phyloP scores from a whole-genome alignment of 2,888 invertebrate genomes.

The Spicauda simplicius region DNA sequence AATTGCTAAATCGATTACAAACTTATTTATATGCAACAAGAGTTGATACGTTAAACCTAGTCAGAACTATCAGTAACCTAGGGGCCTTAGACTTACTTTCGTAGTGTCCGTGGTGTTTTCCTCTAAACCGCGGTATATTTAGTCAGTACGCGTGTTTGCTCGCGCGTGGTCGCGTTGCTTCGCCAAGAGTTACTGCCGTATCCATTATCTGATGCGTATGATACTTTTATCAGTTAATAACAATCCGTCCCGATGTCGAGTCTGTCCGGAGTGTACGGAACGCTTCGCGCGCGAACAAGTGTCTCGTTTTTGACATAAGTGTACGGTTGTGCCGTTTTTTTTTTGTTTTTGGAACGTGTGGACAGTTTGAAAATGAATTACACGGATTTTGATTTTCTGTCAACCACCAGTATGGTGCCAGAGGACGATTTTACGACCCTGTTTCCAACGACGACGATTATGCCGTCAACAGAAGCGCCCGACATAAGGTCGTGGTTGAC shows the following conservation, averaged over 20 bases:
- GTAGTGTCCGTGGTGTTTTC: conserved; percentile 43
- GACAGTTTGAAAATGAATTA: conserved; percentile 49
- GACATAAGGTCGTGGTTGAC: conserved; percentile 68
- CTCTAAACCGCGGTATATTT: conserved; percentile 44
- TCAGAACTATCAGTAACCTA: conserved; percentile 2
- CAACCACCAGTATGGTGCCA: conserved; percentile 45
- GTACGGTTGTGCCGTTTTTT: conserved; percentile 34
- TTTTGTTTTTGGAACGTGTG: not conserved
- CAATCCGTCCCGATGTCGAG: conserved; percentile 46
- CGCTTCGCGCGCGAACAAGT: conserved; percentile 49
- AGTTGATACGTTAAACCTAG: conserved; percentile 34
- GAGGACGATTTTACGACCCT: conserved; percentile 42
- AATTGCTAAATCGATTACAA: conserved; percentile 26
- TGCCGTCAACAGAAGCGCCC: conserved; percentile 54
- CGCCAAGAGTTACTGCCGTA: conserved; percentile 29
- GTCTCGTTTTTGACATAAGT: conserved; percentile 27
- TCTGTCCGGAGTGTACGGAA: conserved; percentile 49
- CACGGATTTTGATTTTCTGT: conserved; percentile 41
- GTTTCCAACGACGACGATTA: conserved; percentile 41
- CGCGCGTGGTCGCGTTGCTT: conserved; percentile 59
- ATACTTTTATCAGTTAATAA: conserved; percentile 56
- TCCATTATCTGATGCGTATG: conserved; percentile 60
- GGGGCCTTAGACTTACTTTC: conserved; percentile 40
- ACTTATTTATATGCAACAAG: conserved; percentile 30
- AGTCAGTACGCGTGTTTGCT: conserved; percentile 47